Conservation (phyloP, 2,888 invertebrate species). For the Phania funesta region DNA sequence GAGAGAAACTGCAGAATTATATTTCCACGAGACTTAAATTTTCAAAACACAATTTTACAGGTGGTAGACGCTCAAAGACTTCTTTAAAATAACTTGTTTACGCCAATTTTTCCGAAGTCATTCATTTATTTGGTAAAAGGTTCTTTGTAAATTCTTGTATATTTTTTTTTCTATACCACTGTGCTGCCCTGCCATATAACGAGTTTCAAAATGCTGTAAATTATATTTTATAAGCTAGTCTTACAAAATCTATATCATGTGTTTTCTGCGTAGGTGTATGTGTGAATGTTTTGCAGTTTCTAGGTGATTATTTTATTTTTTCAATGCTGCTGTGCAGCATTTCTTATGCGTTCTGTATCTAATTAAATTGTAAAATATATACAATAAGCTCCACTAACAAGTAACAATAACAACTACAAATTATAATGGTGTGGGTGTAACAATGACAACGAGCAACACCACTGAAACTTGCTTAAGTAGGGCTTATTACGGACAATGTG, state of each 20-base stretch:
- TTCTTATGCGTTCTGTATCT: slow-evolving; percentile 63
- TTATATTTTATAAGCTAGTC: slow-evolving; percentile 7
- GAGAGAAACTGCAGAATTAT: too few relatives aligned
- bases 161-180: background rate
- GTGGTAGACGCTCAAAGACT: too few relatives aligned
- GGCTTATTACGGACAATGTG: background rate
- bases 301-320: slow-evolving; percentile 23
- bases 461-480: background rate
- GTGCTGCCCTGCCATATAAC: background rate
- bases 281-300: background rate
- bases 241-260: slow-evolving; percentile 2
- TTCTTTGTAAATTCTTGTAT: too few relatives aligned
- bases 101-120: too few relatives aligned
- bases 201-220: background rate
- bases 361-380: slow-evolving; percentile 63
- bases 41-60: too few relatives aligned
- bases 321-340: background rate
- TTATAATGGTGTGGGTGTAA: background rate
- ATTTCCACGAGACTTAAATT: too few relatives aligned
- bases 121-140: too few relatives aligned
- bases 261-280: background rate
- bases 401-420: slow-evolving; percentile 12
- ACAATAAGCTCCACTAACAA: slow-evolving; percentile 22
- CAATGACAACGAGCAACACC: background rate
- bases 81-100: too few relatives aligned